Percentiles rank a stretch among this genome's conserved stretches.
These are phyloP conservation scores for Lophura nycthemera DNA, from an alignment of 2,113 vertebrate species.

Conservation along the genomic window DNA sequence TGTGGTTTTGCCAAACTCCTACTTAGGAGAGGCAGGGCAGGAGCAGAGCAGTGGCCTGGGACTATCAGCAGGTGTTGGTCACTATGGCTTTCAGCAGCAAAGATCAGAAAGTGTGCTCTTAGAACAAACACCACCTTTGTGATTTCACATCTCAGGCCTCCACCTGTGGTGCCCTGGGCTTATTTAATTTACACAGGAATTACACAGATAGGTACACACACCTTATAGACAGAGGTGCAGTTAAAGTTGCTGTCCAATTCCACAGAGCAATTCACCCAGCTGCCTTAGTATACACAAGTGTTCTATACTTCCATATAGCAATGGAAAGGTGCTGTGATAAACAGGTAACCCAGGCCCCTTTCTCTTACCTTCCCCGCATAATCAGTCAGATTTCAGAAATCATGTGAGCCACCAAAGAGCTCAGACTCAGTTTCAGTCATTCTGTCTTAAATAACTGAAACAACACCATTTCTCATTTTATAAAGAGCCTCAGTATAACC, in stretches of 20 bases:
- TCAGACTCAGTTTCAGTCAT: not conserved
- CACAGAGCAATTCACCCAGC: not conserved
- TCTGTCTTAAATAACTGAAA: not conserved
- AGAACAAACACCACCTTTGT: not conserved
- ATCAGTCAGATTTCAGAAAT: not conserved
- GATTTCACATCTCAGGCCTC: not conserved
- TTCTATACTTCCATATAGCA: not conserved
- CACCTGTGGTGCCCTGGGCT: not conserved
- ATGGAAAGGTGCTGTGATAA: not conserved
- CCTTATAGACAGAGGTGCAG: not conserved
- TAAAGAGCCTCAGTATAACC: not conserved
- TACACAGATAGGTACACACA: not conserved
- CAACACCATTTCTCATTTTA: not conserved
- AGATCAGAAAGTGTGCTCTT: not conserved
- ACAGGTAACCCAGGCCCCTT: not conserved
- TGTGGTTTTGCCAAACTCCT: not conserved
- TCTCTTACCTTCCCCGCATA: not conserved
- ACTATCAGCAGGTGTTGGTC: not conserved
- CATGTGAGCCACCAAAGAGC: not conserved
- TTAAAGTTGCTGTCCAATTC: not conserved
- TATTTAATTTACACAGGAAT: not conserved
- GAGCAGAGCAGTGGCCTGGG: not conserved
- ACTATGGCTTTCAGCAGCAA: not conserved
- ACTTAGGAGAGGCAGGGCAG: fast-evolving
- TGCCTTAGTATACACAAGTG: not conserved